Evolutionary conservation across 1,140 invertebrate species (phyloP).

Genomic region (Proales similis): DNA sequence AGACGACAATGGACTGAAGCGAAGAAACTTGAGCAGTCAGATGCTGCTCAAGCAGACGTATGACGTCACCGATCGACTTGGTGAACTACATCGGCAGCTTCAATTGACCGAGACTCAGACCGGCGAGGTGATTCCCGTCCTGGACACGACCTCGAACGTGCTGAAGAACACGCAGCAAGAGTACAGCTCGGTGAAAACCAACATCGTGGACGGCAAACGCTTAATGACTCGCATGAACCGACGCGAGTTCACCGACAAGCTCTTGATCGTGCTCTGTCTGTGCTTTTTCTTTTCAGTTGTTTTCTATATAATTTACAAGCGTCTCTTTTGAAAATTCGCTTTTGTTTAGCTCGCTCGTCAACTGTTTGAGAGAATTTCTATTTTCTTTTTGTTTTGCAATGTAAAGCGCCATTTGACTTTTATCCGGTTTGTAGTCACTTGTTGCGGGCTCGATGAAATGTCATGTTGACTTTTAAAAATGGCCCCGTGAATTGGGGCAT

Average conservation of each 20-base stretch:
- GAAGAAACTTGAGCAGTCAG: slow-evolving; percentile 24
- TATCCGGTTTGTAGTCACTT: no score
- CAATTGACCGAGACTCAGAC: slow-evolving; percentile 34
- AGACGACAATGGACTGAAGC: neutral
- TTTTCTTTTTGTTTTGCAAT: no score
- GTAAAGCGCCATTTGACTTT: no score
- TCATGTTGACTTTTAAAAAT: no score
- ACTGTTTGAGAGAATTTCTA: no score
- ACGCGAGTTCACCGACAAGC: slow-evolving; percentile 85
- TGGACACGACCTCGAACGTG: slow-evolving; percentile 8
- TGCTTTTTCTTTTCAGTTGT: slow-evolving; percentile 83
- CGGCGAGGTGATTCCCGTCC: slow-evolving; percentile 12
- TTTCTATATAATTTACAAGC: slow-evolving; percentile 79
- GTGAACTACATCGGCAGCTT: slow-evolving; percentile 17
- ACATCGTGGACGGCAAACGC: slow-evolving; percentile 13
- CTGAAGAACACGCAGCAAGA: slow-evolving; percentile 30
- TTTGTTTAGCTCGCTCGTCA: no score
- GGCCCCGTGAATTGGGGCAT: no score
- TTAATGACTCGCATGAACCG: slow-evolving; percentile 56
- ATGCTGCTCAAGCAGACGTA: slow-evolving; percentile 19
- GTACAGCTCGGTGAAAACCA: slow-evolving; percentile 16
- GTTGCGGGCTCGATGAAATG: no score
- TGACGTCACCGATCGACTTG: slow-evolving; percentile 16
- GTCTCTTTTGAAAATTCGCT: slow-evolving; percentile 59
- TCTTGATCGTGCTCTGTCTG: slow-evolving; percentile 78